phyloP scores from a whole-genome alignment of 1,140 invertebrate genomes.

The Homarus americanus region DNA sequence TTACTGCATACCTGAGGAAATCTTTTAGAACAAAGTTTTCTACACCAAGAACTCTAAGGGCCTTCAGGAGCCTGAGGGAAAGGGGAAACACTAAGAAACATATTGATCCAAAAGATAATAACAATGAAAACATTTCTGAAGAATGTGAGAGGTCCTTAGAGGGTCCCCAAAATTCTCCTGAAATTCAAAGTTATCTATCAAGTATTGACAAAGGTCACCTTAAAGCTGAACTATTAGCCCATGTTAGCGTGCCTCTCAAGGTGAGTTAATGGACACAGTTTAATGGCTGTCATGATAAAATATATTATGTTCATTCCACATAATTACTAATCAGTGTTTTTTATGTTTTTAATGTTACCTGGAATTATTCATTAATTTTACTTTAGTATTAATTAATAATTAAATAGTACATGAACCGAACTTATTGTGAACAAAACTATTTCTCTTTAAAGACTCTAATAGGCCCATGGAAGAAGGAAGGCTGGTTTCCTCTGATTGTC shows the following conservation, averaged over 20 bases:
- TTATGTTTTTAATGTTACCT: not conserved
- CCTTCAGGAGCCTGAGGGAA: slow-evolving; percentile 44
- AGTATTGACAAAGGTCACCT: slow-evolving; percentile 38
- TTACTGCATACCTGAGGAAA: not conserved
- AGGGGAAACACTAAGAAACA: slow-evolving; percentile 10
- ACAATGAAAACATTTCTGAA: not conserved
- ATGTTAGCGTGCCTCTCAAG: slow-evolving; percentile 54
- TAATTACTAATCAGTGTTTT: not conserved
- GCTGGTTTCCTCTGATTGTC: slow-evolving; percentile 40
- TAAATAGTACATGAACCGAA: too few species aligned
- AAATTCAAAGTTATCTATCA: slow-evolving; percentile 39
- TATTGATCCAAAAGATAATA: not conserved
- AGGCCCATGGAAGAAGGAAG: slow-evolving; percentile 40
- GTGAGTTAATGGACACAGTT: slow-evolving; percentile 19
- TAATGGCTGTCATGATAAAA: not conserved
- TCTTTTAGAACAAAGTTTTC: slow-evolving; percentile 37
- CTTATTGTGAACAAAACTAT: not conserved
- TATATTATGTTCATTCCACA: not conserved
- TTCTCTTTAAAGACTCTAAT: slow-evolving; percentile 18
- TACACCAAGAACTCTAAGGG: slow-evolving; percentile 36
- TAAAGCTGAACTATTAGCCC: slow-evolving; percentile 44
- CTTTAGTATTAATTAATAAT: too few species aligned
- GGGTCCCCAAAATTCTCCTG: slow-evolving; percentile 28
- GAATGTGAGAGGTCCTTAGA: not conserved
- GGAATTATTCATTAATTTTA: too few species aligned